Evolutionary conservation across 2,888 invertebrate genomes (phyloP).

Genomic region (Nemapogon koenigi): DNA sequence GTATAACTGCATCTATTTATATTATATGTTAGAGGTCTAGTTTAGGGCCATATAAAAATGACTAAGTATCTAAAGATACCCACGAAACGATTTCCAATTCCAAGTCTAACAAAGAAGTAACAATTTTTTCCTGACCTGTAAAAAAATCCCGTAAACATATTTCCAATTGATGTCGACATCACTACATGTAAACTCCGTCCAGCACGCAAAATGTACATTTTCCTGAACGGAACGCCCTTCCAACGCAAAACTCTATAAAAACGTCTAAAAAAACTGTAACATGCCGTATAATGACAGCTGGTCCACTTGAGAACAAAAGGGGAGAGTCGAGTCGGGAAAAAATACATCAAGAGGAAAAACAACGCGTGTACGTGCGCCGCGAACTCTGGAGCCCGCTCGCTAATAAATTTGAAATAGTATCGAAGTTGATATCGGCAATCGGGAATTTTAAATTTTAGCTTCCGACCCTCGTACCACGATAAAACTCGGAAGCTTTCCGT

Average conservation of each 20-base stretch:
- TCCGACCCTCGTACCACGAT: conserved; percentile 26
- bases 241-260: conserved; percentile 62
- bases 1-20: too few relatives aligned
- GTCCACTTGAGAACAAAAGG: conserved; percentile 67
- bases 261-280: conserved; percentile 62
- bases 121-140: too few relatives aligned
- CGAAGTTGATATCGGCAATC: conserved; percentile 34
- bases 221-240: conserved; percentile 58
- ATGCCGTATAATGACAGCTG: conserved; percentile 68
- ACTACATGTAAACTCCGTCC: conserved; percentile 56
- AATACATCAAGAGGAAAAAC: conserved; percentile 60
- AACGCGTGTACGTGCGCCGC: conserved; percentile 44
- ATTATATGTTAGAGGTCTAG: too few relatives aligned
- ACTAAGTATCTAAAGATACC: too few relatives aligned
- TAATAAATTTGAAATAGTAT: conserved; percentile 62
- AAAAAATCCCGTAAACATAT: too few relatives aligned
- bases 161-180: conserved; percentile 50
- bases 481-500: too few relatives aligned
- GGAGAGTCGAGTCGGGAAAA: conserved; percentile 61
- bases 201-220: conserved; percentile 65
- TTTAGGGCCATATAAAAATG: too few relatives aligned
- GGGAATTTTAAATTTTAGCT: conserved; percentile 25
- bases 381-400: conserved; percentile 37
- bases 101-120: too few relatives aligned
- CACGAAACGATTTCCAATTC: too few relatives aligned